These are phyloP conservation scores for Amphilophus citrinellus DNA, from an alignment of 2,113 vertebrate genomes.

Conservation along the genomic window DNA sequence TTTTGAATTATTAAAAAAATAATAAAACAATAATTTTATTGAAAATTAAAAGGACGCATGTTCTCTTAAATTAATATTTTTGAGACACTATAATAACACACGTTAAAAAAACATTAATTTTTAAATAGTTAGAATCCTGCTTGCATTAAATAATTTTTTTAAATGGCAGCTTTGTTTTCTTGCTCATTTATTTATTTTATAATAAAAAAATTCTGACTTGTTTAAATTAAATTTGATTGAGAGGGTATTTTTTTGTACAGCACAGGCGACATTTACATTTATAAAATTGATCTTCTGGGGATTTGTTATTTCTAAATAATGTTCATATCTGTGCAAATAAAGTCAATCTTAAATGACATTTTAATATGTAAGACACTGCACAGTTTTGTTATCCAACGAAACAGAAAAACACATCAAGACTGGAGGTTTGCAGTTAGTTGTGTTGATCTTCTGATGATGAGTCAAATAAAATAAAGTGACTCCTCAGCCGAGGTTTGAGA, in stretches of 20 bases:
- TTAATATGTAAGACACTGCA: background rate
- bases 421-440: background rate
- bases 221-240: background rate
- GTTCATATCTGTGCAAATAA: no score
- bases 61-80: background rate
- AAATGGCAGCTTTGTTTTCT: background rate
- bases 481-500: conserved; percentile 4
- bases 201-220: fast-evolving
- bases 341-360: background rate
- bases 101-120: fast-evolving
- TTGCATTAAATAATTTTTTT: background rate
- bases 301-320: no score
- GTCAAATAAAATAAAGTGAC: background rate
- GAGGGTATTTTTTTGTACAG: background rate
- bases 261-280: background rate
- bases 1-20: background rate
- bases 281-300: background rate
- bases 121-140: background rate
- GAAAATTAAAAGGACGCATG: background rate
- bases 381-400: background rate
- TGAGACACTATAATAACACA: background rate
- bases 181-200: background rate
- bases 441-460: background rate
- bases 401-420: background rate
- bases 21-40: background rate